Evolutionary conservation across 2,113 vertebrate genomes (phyloP).

Genomic region (Cryptotis parvus): DNA sequence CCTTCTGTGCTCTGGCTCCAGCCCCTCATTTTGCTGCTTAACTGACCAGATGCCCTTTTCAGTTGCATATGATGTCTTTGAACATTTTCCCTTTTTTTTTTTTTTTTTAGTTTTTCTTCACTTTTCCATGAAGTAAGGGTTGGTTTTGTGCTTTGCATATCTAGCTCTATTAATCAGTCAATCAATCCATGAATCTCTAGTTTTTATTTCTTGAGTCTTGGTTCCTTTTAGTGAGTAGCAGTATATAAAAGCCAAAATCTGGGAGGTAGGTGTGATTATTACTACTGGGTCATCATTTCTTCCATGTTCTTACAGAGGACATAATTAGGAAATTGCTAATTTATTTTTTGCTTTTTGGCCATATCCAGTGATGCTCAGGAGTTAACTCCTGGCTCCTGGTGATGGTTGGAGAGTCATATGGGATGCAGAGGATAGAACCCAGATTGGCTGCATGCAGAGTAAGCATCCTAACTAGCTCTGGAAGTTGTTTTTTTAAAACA

Average conservation of each 20-base stretch:
- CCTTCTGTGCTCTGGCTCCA: not conserved
- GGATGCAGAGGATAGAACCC: too few species aligned
- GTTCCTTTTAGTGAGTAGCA: constrained; percentile 19
- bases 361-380: too few species aligned
- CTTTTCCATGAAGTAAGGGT: not conserved
- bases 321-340: constrained; percentile 1
- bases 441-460: too few species aligned
- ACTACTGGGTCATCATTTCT: constrained; percentile 48
- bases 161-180: not conserved
- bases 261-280: constrained; percentile 6
- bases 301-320: not conserved
- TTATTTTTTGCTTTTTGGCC: too few species aligned
- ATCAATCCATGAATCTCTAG: too few species aligned
- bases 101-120: constrained; percentile 35
- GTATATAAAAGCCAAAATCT: constrained; percentile 13
- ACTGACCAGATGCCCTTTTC: not conserved
- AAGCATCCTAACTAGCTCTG: too few species aligned
- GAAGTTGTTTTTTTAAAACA: not conserved
- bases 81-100: too few species aligned
- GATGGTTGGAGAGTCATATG: too few species aligned
- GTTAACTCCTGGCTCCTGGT: too few species aligned
- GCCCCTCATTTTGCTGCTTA: constrained; percentile 21
- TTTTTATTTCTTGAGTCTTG: not conserved
- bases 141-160: constrained; percentile 11
- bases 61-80: too few species aligned